Evolutionary conservation across 1,140 invertebrate genomes (phyloP).

Genomic region (Sarcophaga bullata): DNA sequence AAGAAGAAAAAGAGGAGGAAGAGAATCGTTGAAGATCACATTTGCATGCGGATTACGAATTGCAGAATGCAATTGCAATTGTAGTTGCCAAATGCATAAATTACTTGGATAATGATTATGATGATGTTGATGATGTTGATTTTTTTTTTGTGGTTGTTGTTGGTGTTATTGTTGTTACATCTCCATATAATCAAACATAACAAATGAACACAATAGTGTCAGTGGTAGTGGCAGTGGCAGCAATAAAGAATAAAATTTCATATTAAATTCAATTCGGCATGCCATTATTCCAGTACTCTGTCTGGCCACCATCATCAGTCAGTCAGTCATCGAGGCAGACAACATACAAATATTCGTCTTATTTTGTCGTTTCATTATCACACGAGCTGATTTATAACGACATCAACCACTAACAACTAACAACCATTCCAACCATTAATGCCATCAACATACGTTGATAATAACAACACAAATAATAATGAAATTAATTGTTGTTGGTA

Average conservation of each 20-base stretch:
- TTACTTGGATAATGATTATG: background rate
- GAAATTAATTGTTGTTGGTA: conserved; percentile 39
- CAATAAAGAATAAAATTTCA: conserved; percentile 4
- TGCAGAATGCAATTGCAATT: conserved; percentile 23
- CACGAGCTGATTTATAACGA: conserved; percentile 25
- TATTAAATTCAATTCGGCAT: background rate
- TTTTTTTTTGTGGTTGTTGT: no score
- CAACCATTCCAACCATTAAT: conserved; percentile 27
- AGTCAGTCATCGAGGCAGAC: background rate
- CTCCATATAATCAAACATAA: no score
- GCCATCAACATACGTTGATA: conserved; percentile 21
- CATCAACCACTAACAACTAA: background rate
- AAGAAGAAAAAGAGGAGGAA: background rate
- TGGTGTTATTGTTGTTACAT: no score
- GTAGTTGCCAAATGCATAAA: conserved; percentile 39
- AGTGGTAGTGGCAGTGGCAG: background rate
- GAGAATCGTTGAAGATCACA: conserved; percentile 19
- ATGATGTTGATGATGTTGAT: no score
- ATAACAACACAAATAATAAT: background rate
- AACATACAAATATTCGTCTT: background rate
- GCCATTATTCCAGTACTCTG: background rate
- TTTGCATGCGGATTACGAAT: conserved; percentile 37
- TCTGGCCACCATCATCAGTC: background rate
- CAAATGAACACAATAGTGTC: background rate
- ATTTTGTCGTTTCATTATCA: conserved; percentile 21